Base-by-base conservation (phyloP, 1,140 invertebrate species). In the Tribolium castaneum region DNA sequence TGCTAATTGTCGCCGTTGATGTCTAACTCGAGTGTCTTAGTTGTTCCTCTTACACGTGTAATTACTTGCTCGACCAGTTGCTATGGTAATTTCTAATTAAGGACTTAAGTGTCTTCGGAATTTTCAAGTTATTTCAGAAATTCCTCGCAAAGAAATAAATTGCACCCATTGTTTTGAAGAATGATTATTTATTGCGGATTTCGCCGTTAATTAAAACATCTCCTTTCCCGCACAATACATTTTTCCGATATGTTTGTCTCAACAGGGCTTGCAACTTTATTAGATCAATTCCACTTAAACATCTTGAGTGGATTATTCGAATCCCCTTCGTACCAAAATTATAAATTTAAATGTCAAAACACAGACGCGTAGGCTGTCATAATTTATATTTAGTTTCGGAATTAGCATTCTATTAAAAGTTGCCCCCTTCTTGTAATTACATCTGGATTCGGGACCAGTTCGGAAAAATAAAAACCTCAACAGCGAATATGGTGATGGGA, bases 71-170 rank as follows among this genome's bases (percentile, higher is more conserved):
- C 56, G 56, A 50, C 56, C 74, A 76, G 74, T 76, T 66, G 25
- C 74, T 76, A 76, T 76, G 74, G 74, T 76, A 76, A 76, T 76
- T 66, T 66, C 74, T 76, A 76, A 76, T 76, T 76, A 76, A 66
- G 56, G 22, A 66, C 74, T 49, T 76, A 56, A 66, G 35, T 66
- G 56, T 76, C 56, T 66, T 76, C 6, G 6, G 35, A 34, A 45
- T 75, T 59, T 75, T 59, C 52, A 2, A 19, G 12, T 66, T 66
- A 35, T 66, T 66, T 66, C 35, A 35, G 59, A 66, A 34, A 30
- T 66, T 6, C 0, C 30, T 66, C 59, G 25, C 2, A 59, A 59
- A 35, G 30, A 30, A 35, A 59, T 59, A 12, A 35, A 66, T 59
- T 59, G 14, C 16, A 66, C 13, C 30, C 30, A 9, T 62, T 62